Percentiles rank a stretch among this genome's conserved stretches.
Conservation (phyloP, 53 echinoderm and acorn worm species). For the Stichopus horrens region DNA sequence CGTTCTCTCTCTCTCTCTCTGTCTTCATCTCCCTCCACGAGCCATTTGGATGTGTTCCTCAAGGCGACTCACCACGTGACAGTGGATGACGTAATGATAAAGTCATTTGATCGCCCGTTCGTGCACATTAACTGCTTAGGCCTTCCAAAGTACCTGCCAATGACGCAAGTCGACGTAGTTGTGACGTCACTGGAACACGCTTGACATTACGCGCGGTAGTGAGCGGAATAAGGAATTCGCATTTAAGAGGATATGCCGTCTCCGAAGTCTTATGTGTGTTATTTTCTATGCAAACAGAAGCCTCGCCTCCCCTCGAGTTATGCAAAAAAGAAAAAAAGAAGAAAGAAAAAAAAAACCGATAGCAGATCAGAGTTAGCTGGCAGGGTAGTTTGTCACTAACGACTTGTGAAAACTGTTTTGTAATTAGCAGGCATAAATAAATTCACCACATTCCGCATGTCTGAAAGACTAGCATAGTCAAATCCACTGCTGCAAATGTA, state of each 20-base stretch:
- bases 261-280: constrained; percentile 4
- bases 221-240: not conserved
- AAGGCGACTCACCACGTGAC: constrained; percentile 27
- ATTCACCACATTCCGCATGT: too few relatives aligned
- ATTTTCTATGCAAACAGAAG: constrained; percentile 29
- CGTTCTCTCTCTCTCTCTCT: too few relatives aligned
- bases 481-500: too few relatives aligned
- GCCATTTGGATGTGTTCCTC: constrained; percentile 14
- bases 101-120: constrained; percentile 29
- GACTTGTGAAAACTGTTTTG: not conserved
- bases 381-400: not conserved
- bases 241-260: not conserved
- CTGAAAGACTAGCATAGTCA: too few relatives aligned
- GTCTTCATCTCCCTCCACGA: not conserved
- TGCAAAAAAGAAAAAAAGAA: not conserved
- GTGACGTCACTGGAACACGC: constrained; percentile 36
- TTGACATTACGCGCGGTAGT: constrained; percentile 33
- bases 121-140: constrained; percentile 28
- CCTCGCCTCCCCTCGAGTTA: not conserved
- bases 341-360: not conserved
- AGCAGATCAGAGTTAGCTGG: not conserved
- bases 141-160: constrained; percentile 1
- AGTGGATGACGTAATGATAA: constrained; percentile 8
- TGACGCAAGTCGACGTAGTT: constrained; percentile 34
- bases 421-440: not conserved